phyloP scores from a whole-genome alignment of 2,888 invertebrate species.

The Eupithecia tripunctaria region DNA sequence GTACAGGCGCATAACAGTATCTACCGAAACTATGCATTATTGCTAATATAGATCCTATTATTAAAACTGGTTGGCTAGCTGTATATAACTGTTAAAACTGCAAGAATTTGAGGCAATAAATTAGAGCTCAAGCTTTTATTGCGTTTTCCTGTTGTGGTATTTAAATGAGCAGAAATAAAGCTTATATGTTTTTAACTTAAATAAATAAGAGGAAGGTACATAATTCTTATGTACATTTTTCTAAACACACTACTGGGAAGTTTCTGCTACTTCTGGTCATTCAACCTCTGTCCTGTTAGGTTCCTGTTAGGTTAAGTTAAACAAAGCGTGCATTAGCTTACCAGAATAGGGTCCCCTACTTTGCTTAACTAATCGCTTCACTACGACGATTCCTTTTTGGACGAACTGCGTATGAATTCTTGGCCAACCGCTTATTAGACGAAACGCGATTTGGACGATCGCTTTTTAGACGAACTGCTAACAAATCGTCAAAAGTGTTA shows the following conservation, averaged over 20 bases:
- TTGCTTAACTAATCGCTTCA: neutral
- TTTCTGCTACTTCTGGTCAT: neutral
- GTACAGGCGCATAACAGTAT: neutral
- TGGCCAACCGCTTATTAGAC: too few species aligned
- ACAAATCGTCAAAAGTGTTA: too few species aligned
- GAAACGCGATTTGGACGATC: too few species aligned
- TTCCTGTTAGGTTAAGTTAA: neutral
- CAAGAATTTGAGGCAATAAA: constrained; percentile 1
- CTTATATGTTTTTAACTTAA: neutral
- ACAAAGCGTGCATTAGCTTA: too few species aligned
- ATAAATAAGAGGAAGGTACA: too few species aligned
- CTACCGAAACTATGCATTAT: neutral
- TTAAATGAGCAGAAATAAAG: neutral
- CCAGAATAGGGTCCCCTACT: too few species aligned
- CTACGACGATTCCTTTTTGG: too few species aligned
- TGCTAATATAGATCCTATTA: neutral
- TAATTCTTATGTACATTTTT: too few species aligned
- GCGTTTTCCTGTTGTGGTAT: constrained; percentile 3
- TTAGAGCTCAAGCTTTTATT: neutral
- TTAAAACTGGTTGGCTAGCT: neutral
- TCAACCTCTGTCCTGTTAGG: too few species aligned
- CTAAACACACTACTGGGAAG: neutral
- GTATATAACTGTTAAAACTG: neutral
- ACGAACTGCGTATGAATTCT: too few species aligned
- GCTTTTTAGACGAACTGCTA: too few species aligned